A percentile compares a stretch with the other conserved stretches of the same genome.
Evolutionary conservation across 2,888 invertebrate genomes (phyloP).

Genomic region (Sphecodes monilicornis): DNA sequence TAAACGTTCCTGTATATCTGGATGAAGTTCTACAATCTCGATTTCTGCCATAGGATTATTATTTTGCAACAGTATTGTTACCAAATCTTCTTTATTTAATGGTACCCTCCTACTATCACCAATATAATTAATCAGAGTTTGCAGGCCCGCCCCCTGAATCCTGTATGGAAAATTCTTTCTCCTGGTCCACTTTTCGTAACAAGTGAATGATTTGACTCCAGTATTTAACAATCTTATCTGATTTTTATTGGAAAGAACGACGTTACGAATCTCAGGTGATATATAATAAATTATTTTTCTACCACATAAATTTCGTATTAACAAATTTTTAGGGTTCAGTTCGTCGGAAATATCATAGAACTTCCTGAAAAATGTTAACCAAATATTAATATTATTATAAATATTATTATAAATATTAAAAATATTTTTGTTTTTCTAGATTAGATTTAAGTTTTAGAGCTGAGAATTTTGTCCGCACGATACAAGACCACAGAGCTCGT

Average conservation of each 20-base stretch:
- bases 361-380: slow-evolving; percentile 84
- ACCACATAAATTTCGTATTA: slow-evolving; percentile 93
- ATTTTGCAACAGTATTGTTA: slow-evolving; percentile 91
- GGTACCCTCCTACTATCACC: slow-evolving; percentile 89
- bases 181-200: slow-evolving; percentile 96
- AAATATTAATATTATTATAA: too few species aligned
- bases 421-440: too few species aligned
- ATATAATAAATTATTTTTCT: slow-evolving; percentile 98
- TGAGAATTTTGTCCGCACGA: too few species aligned
- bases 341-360: slow-evolving; percentile 92
- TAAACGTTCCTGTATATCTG: slow-evolving; percentile 89
- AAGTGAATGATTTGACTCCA: slow-evolving; percentile 96
- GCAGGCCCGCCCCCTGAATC: slow-evolving; percentile 95
- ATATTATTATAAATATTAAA: too few species aligned
- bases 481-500: too few species aligned
- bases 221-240: slow-evolving; percentile 97
- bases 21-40: slow-evolving; percentile 88
- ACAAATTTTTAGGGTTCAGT: slow-evolving; percentile 90
- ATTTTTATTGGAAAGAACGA: slow-evolving; percentile 91
- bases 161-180: slow-evolving; percentile 95
- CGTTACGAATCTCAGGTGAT: slow-evolving; percentile 92
- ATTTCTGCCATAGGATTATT: slow-evolving; percentile 93
- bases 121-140: slow-evolving; percentile 90
- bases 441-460: too few species aligned
- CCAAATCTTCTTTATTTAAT: slow-evolving; percentile 91